Base-by-base conservation (phyloP, 2,797 vertebrate species). In the Gymnothorax reevesii region DNA sequence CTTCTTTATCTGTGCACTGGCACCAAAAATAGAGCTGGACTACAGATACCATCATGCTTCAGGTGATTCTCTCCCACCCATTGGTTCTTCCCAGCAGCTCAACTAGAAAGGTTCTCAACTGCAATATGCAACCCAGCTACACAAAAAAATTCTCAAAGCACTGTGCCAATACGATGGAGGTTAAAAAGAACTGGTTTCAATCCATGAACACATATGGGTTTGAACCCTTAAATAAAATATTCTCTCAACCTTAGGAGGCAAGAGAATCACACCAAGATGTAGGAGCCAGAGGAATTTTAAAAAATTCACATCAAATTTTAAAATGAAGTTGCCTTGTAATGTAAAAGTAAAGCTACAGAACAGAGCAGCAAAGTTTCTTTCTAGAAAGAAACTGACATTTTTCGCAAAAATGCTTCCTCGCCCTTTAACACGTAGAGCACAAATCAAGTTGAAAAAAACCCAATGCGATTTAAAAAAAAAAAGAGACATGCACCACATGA, bases 401-500 rank as follows among this genome's bases (percentile, higher is more conserved):
- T 3, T 57, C n/a, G 42, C 7, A 27, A 84, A 54, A 69, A 22
- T 15, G 59, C 75, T 25, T 33, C 33, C 62, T n/a, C 25, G 3
- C 69, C n/a, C n/a, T 33, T 73, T 12, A 10, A 73, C 69, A 1
- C 27, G 13, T 4, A 73, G 22, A 6, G 25, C 22, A n/a, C 22
- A 69, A 17, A 10, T 12, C 20, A 66, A 66, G 62, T 2, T 7
- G 20, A 4, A 12, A 22, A 66, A 22, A 5, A 12, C 6, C 55
- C 66, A 25, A n/a, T 22, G 4, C 15, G n/a, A 22, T 66, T 66
- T 22, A 20, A 7, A 66, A 66, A 3, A 64, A 64, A n/a, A 42
- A 2, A 42, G 33, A 85, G 77, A 88, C 57, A 87, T 10, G 20
- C 73, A 89, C 5, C 85, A 83, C 7, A 22, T 15, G 57, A 87